A percentile compares a stretch with the other conserved stretches of the same genome.
Evolutionary conservation across 1,140 invertebrate genomes (phyloP).

Genomic region (Drosophila ercepeae): DNA sequence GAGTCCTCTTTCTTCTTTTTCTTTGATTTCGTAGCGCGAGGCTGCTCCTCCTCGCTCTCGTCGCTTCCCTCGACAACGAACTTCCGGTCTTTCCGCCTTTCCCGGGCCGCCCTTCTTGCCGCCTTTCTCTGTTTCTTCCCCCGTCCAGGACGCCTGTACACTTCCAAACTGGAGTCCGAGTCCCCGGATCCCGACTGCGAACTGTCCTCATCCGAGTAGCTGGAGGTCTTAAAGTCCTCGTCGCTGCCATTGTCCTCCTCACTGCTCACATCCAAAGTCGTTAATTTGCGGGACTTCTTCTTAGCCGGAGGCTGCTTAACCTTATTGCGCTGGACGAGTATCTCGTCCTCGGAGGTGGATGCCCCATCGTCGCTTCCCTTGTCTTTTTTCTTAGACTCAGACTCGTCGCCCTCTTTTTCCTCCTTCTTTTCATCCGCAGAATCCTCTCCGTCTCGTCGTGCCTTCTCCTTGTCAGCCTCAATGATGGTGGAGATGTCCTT

Average conservation of each 20-base stretch:
- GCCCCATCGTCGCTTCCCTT: slow-evolving; percentile 33
- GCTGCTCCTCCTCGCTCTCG: slow-evolving; percentile 68
- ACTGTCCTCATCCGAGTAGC: slow-evolving; percentile 73
- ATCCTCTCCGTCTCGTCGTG: slow-evolving; percentile 64
- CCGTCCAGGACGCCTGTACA: slow-evolving; percentile 61
- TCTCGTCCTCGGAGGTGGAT: slow-evolving; percentile 50
- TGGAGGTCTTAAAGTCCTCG: slow-evolving; percentile 92
- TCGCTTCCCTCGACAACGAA: slow-evolving; percentile 81
- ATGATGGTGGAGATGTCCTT: slow-evolving; percentile 96
- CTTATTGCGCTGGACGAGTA: slow-evolving; percentile 59
- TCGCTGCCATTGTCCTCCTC: slow-evolving; percentile 93
- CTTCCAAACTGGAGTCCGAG: slow-evolving; percentile 76
- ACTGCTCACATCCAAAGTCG: slow-evolving; percentile 91
- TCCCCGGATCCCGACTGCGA: slow-evolving; percentile 69
- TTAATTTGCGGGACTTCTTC: slow-evolving; percentile 90
- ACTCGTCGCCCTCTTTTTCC: slow-evolving; percentile 84
- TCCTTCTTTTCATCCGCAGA: slow-evolving; percentile 84
- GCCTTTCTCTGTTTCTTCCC: slow-evolving; percentile 70
- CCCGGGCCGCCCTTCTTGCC: slow-evolving; percentile 66
- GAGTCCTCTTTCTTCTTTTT: slow-evolving; percentile 77
- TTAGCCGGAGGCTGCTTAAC: slow-evolving; percentile 72
- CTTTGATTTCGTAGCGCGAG: slow-evolving; percentile 58
- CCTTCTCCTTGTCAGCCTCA: slow-evolving; percentile 90
- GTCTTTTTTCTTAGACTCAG: slow-evolving; percentile 1
- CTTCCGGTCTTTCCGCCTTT: slow-evolving; percentile 73